Conservation (phyloP, 2,888 invertebrate species). For the Amorpha juglandis region DNA sequence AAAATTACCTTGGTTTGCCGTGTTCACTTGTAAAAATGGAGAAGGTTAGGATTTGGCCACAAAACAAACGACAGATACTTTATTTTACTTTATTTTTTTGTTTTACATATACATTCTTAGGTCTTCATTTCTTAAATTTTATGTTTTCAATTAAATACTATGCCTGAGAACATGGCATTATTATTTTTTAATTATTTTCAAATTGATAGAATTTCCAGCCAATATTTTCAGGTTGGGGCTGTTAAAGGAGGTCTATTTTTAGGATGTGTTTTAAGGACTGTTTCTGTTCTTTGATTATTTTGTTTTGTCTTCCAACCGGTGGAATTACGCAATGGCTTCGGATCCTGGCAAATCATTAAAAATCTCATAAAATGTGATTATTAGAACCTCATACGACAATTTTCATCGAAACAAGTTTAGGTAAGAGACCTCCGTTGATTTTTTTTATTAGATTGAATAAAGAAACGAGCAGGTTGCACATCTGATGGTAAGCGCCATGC, state of each 20-base stretch:
- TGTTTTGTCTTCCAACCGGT: constrained; percentile 1
- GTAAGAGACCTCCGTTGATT: no score
- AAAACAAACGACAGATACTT: constrained; percentile 34
- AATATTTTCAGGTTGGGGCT: constrained; percentile 44
- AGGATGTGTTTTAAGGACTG: constrained; percentile 25
- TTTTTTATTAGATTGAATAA: no score
- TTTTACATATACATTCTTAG: constrained; percentile 33
- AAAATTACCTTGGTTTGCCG: constrained; percentile 60
- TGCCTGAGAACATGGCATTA: not conserved
- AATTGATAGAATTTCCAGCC: not conserved
- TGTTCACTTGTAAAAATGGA: constrained; percentile 63
- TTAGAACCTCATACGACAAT: no score
- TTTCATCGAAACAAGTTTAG: no score
- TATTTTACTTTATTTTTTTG: constrained; percentile 55
- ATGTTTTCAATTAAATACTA: not conserved
- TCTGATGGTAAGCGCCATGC: no score
- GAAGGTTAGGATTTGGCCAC: not conserved
- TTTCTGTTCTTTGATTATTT: constrained; percentile 14
- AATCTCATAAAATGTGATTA: not conserved
- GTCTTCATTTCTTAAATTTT: constrained; percentile 27
- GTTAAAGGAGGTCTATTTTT: constrained; percentile 20
- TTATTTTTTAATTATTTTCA: not conserved
- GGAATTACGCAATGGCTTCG: not conserved
- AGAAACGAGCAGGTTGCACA: no score
- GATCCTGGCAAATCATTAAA: constrained; percentile 15